Evolutionary conservation across 2,797 vertebrate genomes (phyloP).

Genomic region (Harpagifer antarcticus): DNA sequence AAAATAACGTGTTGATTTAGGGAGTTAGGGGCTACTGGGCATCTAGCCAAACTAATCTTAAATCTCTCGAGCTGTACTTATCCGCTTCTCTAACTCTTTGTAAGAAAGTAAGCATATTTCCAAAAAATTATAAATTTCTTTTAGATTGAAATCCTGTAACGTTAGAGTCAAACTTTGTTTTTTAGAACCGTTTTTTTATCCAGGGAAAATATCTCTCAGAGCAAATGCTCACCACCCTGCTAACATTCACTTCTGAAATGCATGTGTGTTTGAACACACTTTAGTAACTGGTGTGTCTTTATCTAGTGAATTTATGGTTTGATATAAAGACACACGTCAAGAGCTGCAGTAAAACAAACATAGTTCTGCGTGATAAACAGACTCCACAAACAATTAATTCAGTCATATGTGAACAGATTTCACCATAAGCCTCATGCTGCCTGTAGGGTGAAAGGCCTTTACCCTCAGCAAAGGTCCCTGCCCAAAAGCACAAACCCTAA

Average conservation of each 20-base stretch:
- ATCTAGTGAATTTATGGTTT: background rate
- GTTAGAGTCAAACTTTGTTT: background rate
- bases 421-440: conserved; percentile 14
- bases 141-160: conserved; percentile 1
- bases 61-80: background rate
- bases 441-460: background rate
- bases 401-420: conserved; percentile 24
- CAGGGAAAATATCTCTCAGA: background rate
- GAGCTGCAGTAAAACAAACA: background rate
- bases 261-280: background rate
- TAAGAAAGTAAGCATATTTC: background rate
- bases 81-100: background rate
- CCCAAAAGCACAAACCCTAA: too few relatives aligned
- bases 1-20: background rate
- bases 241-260: background rate
- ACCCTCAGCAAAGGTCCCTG: conserved; percentile 7
- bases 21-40: background rate
- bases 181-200: background rate
- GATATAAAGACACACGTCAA: background rate
- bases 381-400: conserved; percentile 10
- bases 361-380: background rate
- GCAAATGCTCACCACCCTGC: background rate
- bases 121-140: background rate
- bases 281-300: background rate
- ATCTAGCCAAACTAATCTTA: background rate